Evolutionary conservation across 2,797 vertebrate species (phyloP), one percentile per base, ranked within the genome.

Genomic region (Scolopax rusticola): DNA sequence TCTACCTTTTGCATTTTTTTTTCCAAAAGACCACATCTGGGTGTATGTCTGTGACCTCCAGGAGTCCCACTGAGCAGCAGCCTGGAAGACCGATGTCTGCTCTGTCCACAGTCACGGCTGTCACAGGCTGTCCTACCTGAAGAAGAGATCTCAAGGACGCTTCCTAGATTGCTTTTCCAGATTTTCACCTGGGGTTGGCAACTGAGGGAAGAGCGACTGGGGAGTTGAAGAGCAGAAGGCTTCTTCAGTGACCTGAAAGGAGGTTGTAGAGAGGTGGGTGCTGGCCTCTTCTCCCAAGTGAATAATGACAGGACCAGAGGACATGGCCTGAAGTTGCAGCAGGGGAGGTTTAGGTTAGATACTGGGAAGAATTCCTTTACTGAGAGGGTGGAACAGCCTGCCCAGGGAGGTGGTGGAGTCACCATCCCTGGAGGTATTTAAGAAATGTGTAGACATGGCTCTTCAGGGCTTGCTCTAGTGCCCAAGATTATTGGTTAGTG

Each of bases 11-110:
- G 2, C 9, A 3, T 77, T 93, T 93, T 71, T 33, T 48, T 79
- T 79, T 40, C 8, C 40, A 43, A 59, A 84, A 43, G 0, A 0
- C 17, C 20, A 2, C 11, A 0, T 40, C 12, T 80, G 48, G 20
- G 20, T 40, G 4, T 17, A 0, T 25, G 32, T 28, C 21, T 76
- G 20, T 19, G 38, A 23, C 57, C 36, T 69, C 30, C 43, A 18
- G 40, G 53, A 67, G 32, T 36, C 19, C 1, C 13, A 11, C 36
- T 5, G 5, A 79, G 54, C 3, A 2, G 12, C 15, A 32, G 38
- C 38, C 28, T 40, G 54, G 11, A 19, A 33, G 15, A 9, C 36
- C 8, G 11, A 21, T 61, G 43, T 14, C 41, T 50, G 13, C 45
- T 47, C 27, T 54, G 32, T 32, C 4, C 5, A 4, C 17, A 33